Percentiles rank a stretch among this genome's conserved stretches.
phyloP scores from a whole-genome alignment of 2,113 vertebrate genomes.

The Hymenochirus boettgeri region DNA sequence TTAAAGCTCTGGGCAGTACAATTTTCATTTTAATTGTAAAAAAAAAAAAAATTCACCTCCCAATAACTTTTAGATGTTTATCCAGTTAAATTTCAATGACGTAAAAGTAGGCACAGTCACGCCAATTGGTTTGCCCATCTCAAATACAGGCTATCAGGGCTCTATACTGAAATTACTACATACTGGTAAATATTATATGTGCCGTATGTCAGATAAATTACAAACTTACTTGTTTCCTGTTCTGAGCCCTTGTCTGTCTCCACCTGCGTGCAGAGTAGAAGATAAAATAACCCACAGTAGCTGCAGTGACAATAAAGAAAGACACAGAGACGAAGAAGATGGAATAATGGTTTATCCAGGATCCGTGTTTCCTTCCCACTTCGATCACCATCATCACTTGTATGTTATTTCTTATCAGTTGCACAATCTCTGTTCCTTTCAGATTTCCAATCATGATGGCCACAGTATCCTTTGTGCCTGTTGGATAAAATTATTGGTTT shows the following conservation, averaged over 20 bases:
- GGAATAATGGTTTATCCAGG: slow-evolving; percentile 76
- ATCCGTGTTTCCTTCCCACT: slow-evolving; percentile 70
- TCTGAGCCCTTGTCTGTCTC: slow-evolving; percentile 64
- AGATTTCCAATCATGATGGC: slow-evolving; percentile 78
- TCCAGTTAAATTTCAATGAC: too few relatives aligned
- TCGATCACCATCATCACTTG: slow-evolving; percentile 74
- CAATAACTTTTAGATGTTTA: too few relatives aligned
- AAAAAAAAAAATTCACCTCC: too few relatives aligned
- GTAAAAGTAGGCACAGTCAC: too few relatives aligned
- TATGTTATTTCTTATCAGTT: slow-evolving; percentile 53
- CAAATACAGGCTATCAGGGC: too few relatives aligned
- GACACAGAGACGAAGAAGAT: slow-evolving; percentile 80
- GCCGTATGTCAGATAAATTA: too few relatives aligned
- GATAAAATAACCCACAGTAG: slow-evolving; percentile 78
- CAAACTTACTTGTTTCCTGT: slow-evolving; percentile 68
- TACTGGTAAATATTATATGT: too few relatives aligned
- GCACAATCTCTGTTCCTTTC: slow-evolving; percentile 69
- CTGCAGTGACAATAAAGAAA: slow-evolving; percentile 78
- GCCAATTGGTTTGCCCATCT: too few relatives aligned
- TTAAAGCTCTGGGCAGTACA: too few relatives aligned
- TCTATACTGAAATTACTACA: too few relatives aligned
- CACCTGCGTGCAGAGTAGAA: slow-evolving; percentile 77
- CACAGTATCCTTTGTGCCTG: slow-evolving; percentile 71
- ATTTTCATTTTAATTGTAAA: too few relatives aligned
- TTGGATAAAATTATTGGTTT: slow-evolving; percentile 52